Evolutionary conservation across 37 sponge, comb jelly and placozoan genomes (phyloP), one percentile per base, ranked within the genome.

Genomic region (Oopsacas minuta): DNA sequence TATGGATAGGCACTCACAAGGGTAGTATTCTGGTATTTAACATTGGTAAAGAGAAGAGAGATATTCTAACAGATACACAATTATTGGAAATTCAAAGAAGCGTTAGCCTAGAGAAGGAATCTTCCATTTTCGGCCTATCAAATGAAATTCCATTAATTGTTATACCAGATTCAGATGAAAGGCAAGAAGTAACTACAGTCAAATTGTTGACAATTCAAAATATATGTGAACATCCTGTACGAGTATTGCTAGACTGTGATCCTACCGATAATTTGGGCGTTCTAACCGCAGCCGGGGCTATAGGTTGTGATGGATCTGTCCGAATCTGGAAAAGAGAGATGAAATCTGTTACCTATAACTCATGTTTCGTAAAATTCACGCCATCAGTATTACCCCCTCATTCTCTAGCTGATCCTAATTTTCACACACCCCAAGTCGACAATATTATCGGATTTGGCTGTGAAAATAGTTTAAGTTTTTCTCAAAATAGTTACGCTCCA

Each of bases 1-100:
- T 61, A n/a, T 61, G 75, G 75, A n/a, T 61, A 32, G 75, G 75
- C 1, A 61, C 75, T 7, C 75, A 61, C 75, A 61, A 61, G 5
- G 75, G 75, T 5, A 20, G 5, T 61, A 5, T 61, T 25, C 28
- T 61, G 30, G 30, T 61, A 12, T 61, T 61, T 61, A n/a, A 20
- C 5, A n/a, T 61, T 5, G 30, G 30, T 25, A 61, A 61, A n/a
- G 75, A 61, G 30, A 3, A 32, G 3, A 61, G 28, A 12, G 75
- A 61, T 34, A 61, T 61, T 7, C 1, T 61, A 61, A 34, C 22
- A 15, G 15, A 15, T 42, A 15, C 8, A 15, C 49, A 42, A 17
- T 8, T 42, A 15, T 42, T 42, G 49, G 8, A 8, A 42, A 42
- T 42, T 17, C 49, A 42, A 5, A 22, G 12, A 17, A 46, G 12